These are phyloP conservation scores for Hemibagrus wyckioides DNA, from an alignment of 2,113 vertebrate genomes.

Conservation along the genomic window DNA sequence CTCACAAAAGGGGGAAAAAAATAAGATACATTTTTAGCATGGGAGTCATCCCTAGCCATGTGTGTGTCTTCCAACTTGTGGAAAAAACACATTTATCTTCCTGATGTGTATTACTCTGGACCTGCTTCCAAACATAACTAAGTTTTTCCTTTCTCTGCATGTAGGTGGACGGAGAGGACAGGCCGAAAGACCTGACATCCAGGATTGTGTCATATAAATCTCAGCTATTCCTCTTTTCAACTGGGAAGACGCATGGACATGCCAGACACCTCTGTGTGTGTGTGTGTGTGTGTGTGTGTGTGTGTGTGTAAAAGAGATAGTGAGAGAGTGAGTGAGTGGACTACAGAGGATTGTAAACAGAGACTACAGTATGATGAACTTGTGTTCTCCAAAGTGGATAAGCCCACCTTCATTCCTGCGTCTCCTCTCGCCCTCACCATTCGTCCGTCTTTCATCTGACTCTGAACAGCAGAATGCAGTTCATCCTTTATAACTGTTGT, in stretches of 20 bases:
- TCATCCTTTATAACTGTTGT: background rate
- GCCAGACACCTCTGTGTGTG: background rate
- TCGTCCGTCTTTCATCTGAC: background rate
- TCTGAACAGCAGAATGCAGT: background rate
- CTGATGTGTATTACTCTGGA: constrained; percentile 35
- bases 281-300: background rate
- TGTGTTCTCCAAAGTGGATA: background rate
- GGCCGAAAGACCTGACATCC: constrained; percentile 27
- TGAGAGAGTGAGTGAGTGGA: background rate
- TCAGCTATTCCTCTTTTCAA: constrained; percentile 23
- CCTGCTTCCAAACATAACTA: constrained; percentile 35
- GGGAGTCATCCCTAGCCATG: constrained; percentile 37
- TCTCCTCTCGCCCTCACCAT: background rate
- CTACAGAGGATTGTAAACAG: constrained; percentile 1
- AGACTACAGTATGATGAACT: constrained; percentile 3
- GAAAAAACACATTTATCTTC: constrained; percentile 46
- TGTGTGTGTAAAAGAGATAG: background rate
- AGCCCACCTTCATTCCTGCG: background rate
- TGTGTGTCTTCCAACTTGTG: constrained; percentile 20
- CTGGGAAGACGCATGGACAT: constrained; percentile 11
- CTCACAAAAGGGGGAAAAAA: constrained; percentile 12
- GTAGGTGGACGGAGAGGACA: constrained; percentile 40
- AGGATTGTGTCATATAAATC: constrained; percentile 45
- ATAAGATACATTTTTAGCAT: constrained; percentile 34
- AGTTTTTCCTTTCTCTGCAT: constrained; percentile 34